phyloP scores from a whole-genome alignment of 2,888 invertebrate genomes.

The Diloba caeruleocephala region DNA sequence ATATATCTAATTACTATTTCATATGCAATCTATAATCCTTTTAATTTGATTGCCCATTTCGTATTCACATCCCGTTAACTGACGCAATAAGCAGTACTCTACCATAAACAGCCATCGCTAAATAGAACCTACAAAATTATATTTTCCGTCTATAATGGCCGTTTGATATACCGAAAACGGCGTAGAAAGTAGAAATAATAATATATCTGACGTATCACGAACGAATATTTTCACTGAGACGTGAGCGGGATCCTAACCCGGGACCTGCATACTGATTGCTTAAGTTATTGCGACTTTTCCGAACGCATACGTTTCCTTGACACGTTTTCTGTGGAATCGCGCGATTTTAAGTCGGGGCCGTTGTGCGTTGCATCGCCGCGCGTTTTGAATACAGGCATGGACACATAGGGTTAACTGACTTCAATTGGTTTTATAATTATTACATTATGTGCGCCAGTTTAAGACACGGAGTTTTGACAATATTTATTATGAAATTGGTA shows the following conservation, averaged over 20 bases:
- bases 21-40: conserved; percentile 53
- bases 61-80: conserved; percentile 52
- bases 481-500: conserved; percentile 12
- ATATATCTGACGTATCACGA: conserved; percentile 74
- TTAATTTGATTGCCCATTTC: conserved; percentile 51
- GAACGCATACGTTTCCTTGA: conserved; percentile 55
- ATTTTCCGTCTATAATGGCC: conserved; percentile 67
- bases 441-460: conserved; percentile 19
- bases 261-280: conserved; percentile 78
- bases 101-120: conserved; percentile 38
- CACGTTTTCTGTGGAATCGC: conserved; percentile 60
- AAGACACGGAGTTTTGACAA: conserved; percentile 15
- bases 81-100: conserved; percentile 43
- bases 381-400: conserved; percentile 44
- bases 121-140: conserved; percentile 55
- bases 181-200: conserved; percentile 81
- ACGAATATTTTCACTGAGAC: conserved; percentile 79
- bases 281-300: conserved; percentile 70
- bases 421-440: conserved; percentile 45
- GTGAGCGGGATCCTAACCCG: conserved; percentile 76
- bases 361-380: conserved; percentile 25
- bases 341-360: conserved; percentile 49
- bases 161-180: conserved; percentile 72
- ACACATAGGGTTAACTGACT: conserved; percentile 44
- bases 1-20: conserved; percentile 53